phyloP scores from a whole-genome alignment of 2,888 invertebrate genomes.

The Papilio gigon region DNA sequence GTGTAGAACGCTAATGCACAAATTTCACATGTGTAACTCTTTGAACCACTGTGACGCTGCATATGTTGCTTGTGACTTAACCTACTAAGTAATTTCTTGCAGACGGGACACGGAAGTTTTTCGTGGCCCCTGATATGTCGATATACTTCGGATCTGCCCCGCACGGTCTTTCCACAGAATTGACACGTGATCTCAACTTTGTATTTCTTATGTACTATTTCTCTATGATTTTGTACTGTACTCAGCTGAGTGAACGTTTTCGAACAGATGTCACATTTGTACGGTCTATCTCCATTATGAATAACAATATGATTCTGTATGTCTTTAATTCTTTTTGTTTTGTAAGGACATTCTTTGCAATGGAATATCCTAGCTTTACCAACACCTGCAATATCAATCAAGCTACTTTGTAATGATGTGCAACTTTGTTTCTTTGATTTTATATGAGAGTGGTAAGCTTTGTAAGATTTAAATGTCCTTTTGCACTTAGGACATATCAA shows the following conservation, averaged over 20 bases:
- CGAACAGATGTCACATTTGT: slow-evolving; percentile 59
- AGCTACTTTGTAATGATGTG: slow-evolving; percentile 45
- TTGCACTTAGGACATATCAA: slow-evolving; percentile 54
- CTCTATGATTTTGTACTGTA: slow-evolving; percentile 62
- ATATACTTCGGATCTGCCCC: slow-evolving; percentile 59
- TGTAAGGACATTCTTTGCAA: slow-evolving; percentile 63
- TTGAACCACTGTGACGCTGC: slow-evolving; percentile 62
- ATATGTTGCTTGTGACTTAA: slow-evolving; percentile 57
- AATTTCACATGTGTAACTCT: slow-evolving; percentile 63
- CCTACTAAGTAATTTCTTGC: slow-evolving; percentile 56
- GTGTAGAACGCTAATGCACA: slow-evolving; percentile 68
- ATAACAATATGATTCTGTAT: slow-evolving; percentile 57
- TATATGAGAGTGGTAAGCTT: slow-evolving; percentile 55
- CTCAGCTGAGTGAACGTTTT: slow-evolving; percentile 62
- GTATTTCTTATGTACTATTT: slow-evolving; percentile 58
- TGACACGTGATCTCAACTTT: slow-evolving; percentile 62
- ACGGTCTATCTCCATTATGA: slow-evolving; percentile 66
- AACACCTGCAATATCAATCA: slow-evolving; percentile 56
- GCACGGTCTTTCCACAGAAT: slow-evolving; percentile 64
- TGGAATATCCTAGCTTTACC: slow-evolving; percentile 57
- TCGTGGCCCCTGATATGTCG: slow-evolving; percentile 60
- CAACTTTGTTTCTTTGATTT: slow-evolving; percentile 52
- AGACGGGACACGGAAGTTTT: slow-evolving; percentile 55
- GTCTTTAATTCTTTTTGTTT: slow-evolving; percentile 58
- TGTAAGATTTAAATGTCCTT: slow-evolving; percentile 56